A percentile compares a stretch with the other conserved stretches of the same genome.
These are phyloP conservation scores for Bovichtus diacanthus DNA, from an alignment of 2,797 vertebrate species.

Conservation along the genomic window DNA sequence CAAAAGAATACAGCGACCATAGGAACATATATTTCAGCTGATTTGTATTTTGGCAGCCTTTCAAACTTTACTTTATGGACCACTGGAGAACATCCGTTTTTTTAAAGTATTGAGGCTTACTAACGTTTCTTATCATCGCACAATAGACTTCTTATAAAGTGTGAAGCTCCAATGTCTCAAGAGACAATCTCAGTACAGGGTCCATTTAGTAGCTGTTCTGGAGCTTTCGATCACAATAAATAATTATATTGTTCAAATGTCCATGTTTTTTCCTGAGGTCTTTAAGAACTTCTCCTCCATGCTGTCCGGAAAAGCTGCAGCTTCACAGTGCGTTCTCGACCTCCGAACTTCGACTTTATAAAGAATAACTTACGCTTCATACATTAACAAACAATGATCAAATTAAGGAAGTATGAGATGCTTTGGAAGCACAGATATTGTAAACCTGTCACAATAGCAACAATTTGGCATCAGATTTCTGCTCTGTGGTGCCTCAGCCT, in stretches of 20 bases:
- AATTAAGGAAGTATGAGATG: too few relatives aligned
- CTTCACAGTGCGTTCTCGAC: too few relatives aligned
- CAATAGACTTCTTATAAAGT: neutral
- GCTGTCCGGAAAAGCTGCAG: too few relatives aligned
- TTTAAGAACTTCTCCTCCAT: too few relatives aligned
- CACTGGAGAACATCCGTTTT: neutral
- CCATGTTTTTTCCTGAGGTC: too few relatives aligned
- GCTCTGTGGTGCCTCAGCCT: neutral
- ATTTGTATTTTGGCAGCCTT: slow-evolving; percentile 3
- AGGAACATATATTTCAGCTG: neutral
- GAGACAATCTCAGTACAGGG: neutral
- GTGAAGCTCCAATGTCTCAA: neutral
- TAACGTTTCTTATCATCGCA: too few relatives aligned
- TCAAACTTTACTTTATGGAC: neutral
- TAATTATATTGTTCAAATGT: too few relatives aligned
- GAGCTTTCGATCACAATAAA: too few relatives aligned
- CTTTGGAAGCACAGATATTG: neutral
- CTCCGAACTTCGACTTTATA: too few relatives aligned
- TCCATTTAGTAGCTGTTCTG: neutral
- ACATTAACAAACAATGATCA: too few relatives aligned
- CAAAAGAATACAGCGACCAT: neutral
- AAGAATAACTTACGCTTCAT: too few relatives aligned
- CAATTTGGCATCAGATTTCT: neutral
- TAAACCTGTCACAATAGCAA: neutral
- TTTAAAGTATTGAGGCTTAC: neutral